A percentile compares a stretch with the other conserved stretches of the same genome.
These are phyloP conservation scores for Dasyurus viverrinus DNA, from an alignment of 2,113 vertebrate genomes.

Conservation along the genomic window DNA sequence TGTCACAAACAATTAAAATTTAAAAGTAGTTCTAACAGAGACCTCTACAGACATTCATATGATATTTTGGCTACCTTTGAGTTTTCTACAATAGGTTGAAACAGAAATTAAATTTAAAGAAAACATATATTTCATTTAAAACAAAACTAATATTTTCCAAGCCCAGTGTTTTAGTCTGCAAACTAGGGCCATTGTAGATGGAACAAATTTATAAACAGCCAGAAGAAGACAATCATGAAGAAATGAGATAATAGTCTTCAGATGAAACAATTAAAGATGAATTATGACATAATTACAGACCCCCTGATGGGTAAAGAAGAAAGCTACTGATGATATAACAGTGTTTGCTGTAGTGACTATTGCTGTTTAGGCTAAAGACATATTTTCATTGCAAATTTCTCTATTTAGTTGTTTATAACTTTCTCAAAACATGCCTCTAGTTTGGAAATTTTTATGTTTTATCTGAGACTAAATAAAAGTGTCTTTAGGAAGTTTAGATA, in stretches of 20 bases:
- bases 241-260: conserved; percentile 78
- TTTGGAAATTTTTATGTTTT: neutral
- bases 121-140: conserved; percentile 73
- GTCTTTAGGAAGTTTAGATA: neutral
- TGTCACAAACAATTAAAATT: neutral
- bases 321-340: conserved; percentile 76
- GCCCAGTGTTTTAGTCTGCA: conserved; percentile 72
- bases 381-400: conserved; percentile 44
- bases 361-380: conserved; percentile 56
- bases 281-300: conserved; percentile 79
- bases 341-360: conserved; percentile 56
- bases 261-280: conserved; percentile 80
- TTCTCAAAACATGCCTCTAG: conserved; percentile 39
- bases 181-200: conserved; percentile 69
- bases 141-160: conserved; percentile 75
- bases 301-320: conserved; percentile 73
- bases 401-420: conserved; percentile 42
- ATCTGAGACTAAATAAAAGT: neutral
- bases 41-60: conserved; percentile 33
- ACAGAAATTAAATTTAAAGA: conserved; percentile 69
- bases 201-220: conserved; percentile 73
- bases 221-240: conserved; percentile 76
- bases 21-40: conserved; percentile 5
- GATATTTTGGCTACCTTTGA: conserved; percentile 64
- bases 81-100: conserved; percentile 74